Base-by-base conservation (phyloP, 2,113 vertebrate genomes). In the Murina feae region DNA sequence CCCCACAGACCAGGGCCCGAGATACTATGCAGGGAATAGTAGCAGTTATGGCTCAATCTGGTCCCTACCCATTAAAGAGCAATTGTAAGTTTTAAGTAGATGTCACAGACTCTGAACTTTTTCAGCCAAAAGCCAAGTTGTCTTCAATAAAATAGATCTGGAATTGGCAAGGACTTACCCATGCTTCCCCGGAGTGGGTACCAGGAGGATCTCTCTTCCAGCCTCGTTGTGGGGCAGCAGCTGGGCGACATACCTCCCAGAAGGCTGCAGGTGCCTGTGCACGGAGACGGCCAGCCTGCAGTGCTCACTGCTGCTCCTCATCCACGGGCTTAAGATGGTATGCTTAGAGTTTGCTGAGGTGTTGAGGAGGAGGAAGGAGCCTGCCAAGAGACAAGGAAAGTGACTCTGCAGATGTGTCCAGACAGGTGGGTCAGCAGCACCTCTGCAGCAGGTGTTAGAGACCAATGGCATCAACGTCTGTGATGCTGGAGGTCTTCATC, bases 321-420 rank as follows among this genome's bases (percentile, higher is more conserved):
- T 98, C 99, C 99, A 99, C 0, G 99, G 99, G 86, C 99, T 99
- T 97, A 99, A 97, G 92, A 99, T 98, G 98, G 98, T 97, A 8
- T 99, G 99, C 14, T 98, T 99, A 2, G 89, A 98, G 78, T 97
- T 97, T 7, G 98, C 98, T 0, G 99, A 99, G 10, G 98, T 92
- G 76, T 99, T 99, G 95, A 99, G 99, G 95, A 99, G 99, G 84
- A 99, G 97, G 96, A 99, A 99, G 10, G 98, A 98, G 68, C 99
- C 99, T 99, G 95, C 10, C 96, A 91, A 42, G 83, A 96, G 95
- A 87, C 1, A 98, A 28, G 42, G 23, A 95, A 90, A 13, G 20
- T 23, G 55, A 91, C 21, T 93, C 30, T 93, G 72, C 28, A 72
- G 80, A 49, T 28, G 42, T 53, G 12, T 71, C 13, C 35, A 81